Evolutionary conservation across 1,140 invertebrate species (phyloP).

Genomic region (Portunus trituberculatus): DNA sequence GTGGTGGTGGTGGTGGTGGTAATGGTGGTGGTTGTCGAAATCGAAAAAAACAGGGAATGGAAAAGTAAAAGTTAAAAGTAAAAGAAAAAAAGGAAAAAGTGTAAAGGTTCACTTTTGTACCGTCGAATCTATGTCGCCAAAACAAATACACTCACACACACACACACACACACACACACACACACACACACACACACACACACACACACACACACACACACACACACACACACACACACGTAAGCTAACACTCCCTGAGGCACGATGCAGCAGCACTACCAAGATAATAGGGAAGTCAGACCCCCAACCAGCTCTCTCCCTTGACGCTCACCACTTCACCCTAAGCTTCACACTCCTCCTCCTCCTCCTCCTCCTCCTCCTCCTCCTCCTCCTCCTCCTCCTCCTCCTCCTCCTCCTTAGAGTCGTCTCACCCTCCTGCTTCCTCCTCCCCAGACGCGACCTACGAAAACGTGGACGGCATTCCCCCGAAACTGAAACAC

Average conservation of each 20-base stretch:
- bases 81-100: no score
- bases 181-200: conserved; percentile 13
- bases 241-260: not conserved
- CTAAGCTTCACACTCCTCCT: no score
- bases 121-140: no score
- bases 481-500: conserved; percentile 71
- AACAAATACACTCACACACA: no score
- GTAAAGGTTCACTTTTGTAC: no score
- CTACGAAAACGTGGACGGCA: conserved; percentile 65
- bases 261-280: not conserved
- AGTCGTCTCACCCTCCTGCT: not conserved
- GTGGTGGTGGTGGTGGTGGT: no score
- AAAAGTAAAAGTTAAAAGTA: no score
- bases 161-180: not conserved
- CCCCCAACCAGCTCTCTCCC: not conserved
- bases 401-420: not conserved
- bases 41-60: no score
- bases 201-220: conserved; percentile 14
- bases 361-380: no score
- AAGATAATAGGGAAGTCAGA: not conserved
- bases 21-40: not conserved
- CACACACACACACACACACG: conserved; percentile 25
- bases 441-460: not conserved
- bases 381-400: not conserved
- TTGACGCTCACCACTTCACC: not conserved